Evolutionary conservation across 2,113 vertebrate species (phyloP).

Genomic region (Syngnathus floridae): DNA sequence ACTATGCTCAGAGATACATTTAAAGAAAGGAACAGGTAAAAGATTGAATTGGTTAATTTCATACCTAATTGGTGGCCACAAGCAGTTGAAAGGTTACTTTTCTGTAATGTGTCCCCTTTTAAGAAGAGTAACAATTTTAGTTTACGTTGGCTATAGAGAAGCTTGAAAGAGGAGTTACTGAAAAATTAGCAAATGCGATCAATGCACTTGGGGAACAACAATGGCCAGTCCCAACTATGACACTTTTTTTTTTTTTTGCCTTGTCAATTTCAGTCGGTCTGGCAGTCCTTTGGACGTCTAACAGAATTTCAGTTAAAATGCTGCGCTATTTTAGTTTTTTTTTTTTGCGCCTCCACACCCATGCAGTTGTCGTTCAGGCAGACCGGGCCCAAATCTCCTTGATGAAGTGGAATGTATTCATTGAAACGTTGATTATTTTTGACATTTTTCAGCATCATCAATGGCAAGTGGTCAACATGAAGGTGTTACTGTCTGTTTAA

Average conservation of each 20-base stretch:
- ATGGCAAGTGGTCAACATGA: constrained; percentile 29
- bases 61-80: background rate
- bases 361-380: constrained; percentile 13
- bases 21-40: background rate
- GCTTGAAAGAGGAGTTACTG: background rate
- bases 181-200: background rate
- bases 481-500: constrained; percentile 31
- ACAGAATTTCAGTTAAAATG: constrained; percentile 10
- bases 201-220: background rate
- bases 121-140: too few relatives aligned
- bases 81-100: background rate
- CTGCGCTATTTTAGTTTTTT: background rate
- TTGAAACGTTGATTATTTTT: constrained; percentile 31
- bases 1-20: background rate
- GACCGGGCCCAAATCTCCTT: constrained; percentile 28
- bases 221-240: background rate
- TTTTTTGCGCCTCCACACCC: background rate
- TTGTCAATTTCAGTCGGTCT: background rate
- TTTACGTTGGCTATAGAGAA: background rate
- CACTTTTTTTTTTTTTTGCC: background rate
- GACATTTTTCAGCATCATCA: constrained; percentile 17
- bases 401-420: constrained; percentile 49
- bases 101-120: background rate
- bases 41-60: background rate
- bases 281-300: constrained; percentile 4